phyloP scores from a whole-genome alignment of 30 jellyfish, hydroid and myxozoan species.

The Pelagia noctiluca region DNA sequence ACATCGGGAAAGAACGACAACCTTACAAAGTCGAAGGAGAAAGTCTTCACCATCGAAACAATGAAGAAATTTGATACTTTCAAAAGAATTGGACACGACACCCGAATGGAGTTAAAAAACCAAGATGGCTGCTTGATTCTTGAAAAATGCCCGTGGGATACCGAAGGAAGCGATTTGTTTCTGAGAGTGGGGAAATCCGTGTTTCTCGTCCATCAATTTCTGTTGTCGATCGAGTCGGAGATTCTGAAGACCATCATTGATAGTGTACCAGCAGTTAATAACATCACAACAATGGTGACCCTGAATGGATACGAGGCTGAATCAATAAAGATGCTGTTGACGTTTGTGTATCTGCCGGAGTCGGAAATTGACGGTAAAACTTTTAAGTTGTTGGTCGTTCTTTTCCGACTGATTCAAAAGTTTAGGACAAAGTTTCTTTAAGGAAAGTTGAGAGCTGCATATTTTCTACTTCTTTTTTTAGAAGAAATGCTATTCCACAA shows the following conservation, averaged over 20 bases:
- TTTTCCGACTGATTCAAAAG: too few species aligned
- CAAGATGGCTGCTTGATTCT: constrained; percentile 13
- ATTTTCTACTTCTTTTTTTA: too few species aligned
- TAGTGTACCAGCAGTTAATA: constrained; percentile 46
- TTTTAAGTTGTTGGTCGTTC: too few species aligned
- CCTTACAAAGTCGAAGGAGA: too few species aligned
- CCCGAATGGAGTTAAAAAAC: neutral
- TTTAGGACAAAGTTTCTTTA: too few species aligned
- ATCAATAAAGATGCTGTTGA: constrained; percentile 61
- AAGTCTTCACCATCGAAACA: constrained; percentile 53
- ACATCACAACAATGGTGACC: constrained; percentile 58
- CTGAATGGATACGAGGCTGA: constrained; percentile 74
- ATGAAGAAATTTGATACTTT: constrained; percentile 36
- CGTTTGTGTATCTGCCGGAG: constrained; percentile 63
- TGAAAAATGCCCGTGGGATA: constrained; percentile 69
- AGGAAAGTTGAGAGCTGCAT: too few species aligned
- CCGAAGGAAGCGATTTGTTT: constrained; percentile 53
- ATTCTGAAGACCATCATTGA: constrained; percentile 63
- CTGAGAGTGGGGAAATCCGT: constrained; percentile 61
- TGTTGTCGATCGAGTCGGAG: constrained; percentile 70
- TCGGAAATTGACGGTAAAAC: constrained; percentile 62
- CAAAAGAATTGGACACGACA: neutral
- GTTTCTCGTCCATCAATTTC: constrained; percentile 61
- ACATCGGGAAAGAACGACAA: neutral
- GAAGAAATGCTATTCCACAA: too few species aligned